These are phyloP conservation scores for Craniophora ligustri DNA, from an alignment of 2,888 invertebrate genomes.

Conservation along the genomic window DNA sequence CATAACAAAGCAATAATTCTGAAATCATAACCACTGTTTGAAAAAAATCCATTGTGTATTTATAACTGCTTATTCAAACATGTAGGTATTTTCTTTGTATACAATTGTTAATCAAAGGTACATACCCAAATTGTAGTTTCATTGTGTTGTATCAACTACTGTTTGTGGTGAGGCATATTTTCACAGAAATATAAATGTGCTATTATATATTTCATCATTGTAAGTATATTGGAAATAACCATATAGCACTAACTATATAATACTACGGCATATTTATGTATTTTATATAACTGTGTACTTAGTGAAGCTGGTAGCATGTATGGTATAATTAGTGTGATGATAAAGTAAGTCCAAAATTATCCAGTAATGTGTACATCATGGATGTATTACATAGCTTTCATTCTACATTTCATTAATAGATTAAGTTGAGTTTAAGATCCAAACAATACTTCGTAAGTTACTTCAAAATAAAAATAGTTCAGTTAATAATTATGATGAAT, in stretches of 20 bases:
- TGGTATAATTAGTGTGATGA: slow-evolving; percentile 42
- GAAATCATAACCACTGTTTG: slow-evolving; percentile 23
- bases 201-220: slow-evolving; percentile 21
- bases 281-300: slow-evolving; percentile 20
- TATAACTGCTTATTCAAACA: slow-evolving; percentile 23
- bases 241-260: slow-evolving; percentile 1
- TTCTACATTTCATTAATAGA: slow-evolving; percentile 33
- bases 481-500: slow-evolving; percentile 29
- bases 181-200: slow-evolving; percentile 19
- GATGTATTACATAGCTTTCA: slow-evolving; percentile 34
- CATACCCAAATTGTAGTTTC: slow-evolving; percentile 16
- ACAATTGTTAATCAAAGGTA: slow-evolving; percentile 19
- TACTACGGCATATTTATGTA: slow-evolving; percentile 17
- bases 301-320: slow-evolving; percentile 55
- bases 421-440: slow-evolving; percentile 47
- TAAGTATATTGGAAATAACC: slow-evolving; percentile 15
- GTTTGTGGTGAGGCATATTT: slow-evolving; percentile 25
- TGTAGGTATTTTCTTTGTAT: slow-evolving; percentile 21
- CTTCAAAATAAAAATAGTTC: slow-evolving; percentile 44
- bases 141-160: slow-evolving; percentile 16
- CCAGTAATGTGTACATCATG: slow-evolving; percentile 32
- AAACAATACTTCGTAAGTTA: slow-evolving; percentile 45
- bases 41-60: slow-evolving; percentile 24
- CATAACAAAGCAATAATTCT: slow-evolving; percentile 43
- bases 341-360: slow-evolving; percentile 40